These are phyloP conservation scores for Oplegnathus fasciatus DNA, from an alignment of 2,113 vertebrate genomes.

Conservation along the genomic window DNA sequence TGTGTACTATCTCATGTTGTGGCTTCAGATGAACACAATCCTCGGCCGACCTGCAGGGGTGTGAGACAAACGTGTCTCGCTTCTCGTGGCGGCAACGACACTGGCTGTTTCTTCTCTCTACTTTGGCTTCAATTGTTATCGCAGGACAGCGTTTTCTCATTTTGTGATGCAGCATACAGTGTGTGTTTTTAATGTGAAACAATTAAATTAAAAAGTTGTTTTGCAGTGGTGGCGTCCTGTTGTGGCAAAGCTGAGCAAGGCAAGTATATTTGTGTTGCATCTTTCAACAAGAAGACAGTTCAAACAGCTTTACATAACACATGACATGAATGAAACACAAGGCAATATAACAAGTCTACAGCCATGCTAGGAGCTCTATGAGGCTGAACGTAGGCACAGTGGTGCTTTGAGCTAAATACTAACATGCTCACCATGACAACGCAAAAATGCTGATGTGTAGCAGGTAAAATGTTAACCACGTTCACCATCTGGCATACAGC, in stretches of 20 bases:
- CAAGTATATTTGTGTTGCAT: not conserved
- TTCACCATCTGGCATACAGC: not conserved
- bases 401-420: not conserved
- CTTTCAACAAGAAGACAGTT: not conserved
- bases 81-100: not conserved
- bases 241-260: not conserved
- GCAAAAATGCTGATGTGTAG: not conserved
- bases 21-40: constrained; percentile 64
- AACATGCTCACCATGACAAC: not conserved
- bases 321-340: not conserved
- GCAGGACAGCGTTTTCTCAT: constrained; percentile 72
- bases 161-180: constrained; percentile 78
- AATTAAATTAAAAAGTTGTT: constrained; percentile 79
- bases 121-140: constrained; percentile 70
- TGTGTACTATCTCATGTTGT: constrained; percentile 72
- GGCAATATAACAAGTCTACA: not conserved
- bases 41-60: constrained; percentile 27
- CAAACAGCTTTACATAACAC: not conserved
- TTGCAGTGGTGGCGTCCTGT: constrained; percentile 68
- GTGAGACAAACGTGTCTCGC: constrained; percentile 7
- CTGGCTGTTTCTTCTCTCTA: constrained; percentile 58
- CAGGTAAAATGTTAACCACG: not conserved
- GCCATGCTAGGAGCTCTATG: not conserved
- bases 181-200: constrained; percentile 84
- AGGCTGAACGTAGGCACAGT: not conserved